These are phyloP conservation scores for Morone saxatilis DNA, from an alignment of 2,113 vertebrate species.

Conservation along the genomic window DNA sequence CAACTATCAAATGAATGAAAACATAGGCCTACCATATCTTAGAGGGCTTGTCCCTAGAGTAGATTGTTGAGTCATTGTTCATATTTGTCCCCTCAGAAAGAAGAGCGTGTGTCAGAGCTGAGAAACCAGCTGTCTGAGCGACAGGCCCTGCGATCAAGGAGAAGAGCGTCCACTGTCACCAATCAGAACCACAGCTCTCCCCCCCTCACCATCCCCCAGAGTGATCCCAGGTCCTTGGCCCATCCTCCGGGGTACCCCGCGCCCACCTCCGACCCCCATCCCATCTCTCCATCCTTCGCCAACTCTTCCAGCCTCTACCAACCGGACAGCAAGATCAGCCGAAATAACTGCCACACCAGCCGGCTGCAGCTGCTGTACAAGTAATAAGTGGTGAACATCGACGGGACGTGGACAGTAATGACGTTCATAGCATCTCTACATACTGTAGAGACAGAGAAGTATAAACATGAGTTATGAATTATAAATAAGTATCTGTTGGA, in stretches of 20 bases:
- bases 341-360: slow-evolving; percentile 90
- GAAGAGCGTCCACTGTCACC: slow-evolving; percentile 79
- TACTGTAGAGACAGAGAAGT: not conserved
- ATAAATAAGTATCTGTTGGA: slow-evolving; percentile 12
- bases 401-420: not conserved
- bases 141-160: slow-evolving; percentile 89
- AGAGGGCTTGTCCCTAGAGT: not conserved
- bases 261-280: slow-evolving; percentile 78
- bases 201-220: slow-evolving; percentile 49
- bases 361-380: slow-evolving; percentile 92
- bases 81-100: slow-evolving; percentile 84
- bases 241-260: slow-evolving; percentile 81
- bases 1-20: not conserved
- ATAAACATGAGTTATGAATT: not conserved
- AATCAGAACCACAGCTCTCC: slow-evolving; percentile 80
- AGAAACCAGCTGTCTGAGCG: slow-evolving; percentile 90
- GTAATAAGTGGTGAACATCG: slow-evolving; percentile 68
- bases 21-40: not conserved
- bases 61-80: not conserved
- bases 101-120: slow-evolving; percentile 91
- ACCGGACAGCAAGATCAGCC: slow-evolving; percentile 86
- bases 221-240: slow-evolving; percentile 75
- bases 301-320: slow-evolving; percentile 85
- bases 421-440: not conserved
- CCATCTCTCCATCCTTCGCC: slow-evolving; percentile 79